Evolutionary conservation across 1,140 invertebrate genomes (phyloP).

Genomic region (Chrysopa pallens): DNA sequence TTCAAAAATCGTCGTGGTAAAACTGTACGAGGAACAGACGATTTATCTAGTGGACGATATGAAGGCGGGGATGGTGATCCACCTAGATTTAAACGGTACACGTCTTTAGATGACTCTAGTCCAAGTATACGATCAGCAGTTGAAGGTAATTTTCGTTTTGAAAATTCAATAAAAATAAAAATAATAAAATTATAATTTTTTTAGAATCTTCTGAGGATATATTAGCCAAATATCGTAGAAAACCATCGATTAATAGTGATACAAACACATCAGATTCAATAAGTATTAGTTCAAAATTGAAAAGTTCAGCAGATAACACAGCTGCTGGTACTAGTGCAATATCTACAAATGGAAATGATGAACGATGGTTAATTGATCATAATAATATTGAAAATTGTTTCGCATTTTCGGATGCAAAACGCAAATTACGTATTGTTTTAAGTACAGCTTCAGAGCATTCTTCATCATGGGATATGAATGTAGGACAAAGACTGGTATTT

Average conservation of each 20-base stretch:
- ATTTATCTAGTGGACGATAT: slow-evolving; percentile 11
- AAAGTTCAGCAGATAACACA: slow-evolving; percentile 17
- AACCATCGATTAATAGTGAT: slow-evolving; percentile 42
- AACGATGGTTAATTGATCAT: slow-evolving; percentile 38
- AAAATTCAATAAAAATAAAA: background rate
- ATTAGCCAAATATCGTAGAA: slow-evolving; percentile 82
- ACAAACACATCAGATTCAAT: slow-evolving; percentile 24
- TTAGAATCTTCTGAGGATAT: slow-evolving; percentile 79
- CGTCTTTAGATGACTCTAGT: background rate
- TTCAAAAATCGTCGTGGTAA: slow-evolving; percentile 42
- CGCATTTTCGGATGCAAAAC: slow-evolving; percentile 73
- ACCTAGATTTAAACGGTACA: background rate
- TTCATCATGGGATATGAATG: background rate
- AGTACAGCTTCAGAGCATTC: slow-evolving; percentile 26
- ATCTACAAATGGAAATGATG: slow-evolving; percentile 26
- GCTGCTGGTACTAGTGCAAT: slow-evolving; percentile 15
- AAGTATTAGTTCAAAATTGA: slow-evolving; percentile 15
- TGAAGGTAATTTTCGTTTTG: background rate
- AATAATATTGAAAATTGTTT: slow-evolving; percentile 39
- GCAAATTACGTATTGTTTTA: slow-evolving; percentile 80
- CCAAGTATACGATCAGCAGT: no score
- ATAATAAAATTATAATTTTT: slow-evolving; percentile 10
- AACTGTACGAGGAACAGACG: slow-evolving; percentile 26
- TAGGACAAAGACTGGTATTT: background rate
- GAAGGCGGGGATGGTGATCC: background rate